Evolutionary conservation across 2,888 invertebrate genomes (phyloP), one percentile per base, ranked within the genome.

Genomic region (Orthosia gracilis): DNA sequence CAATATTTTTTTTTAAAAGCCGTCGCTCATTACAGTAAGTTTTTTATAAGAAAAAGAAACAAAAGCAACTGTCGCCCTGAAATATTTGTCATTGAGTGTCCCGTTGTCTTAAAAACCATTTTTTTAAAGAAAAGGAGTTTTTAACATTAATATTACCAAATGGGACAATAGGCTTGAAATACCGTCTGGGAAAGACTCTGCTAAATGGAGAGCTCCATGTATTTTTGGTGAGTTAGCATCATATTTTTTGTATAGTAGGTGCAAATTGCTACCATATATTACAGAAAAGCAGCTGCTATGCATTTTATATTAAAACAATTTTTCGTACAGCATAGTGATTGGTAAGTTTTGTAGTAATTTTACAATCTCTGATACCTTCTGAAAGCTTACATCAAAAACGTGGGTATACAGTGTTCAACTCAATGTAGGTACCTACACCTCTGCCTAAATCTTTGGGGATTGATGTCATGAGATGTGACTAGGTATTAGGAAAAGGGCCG

Each of bases 41-140:
- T 21, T n/a, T 23, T 69, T 23, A n/a, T 21, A 13, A 50, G 3
- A 12, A 55, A 55, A 40, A 73, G n/a, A 67, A 78, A 47, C 17
- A 11, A 52, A 31, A 47, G 23, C 47, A 31, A 40, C 23, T 12
- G 45, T 79, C 5, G 45, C 23, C 58, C 31, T 58, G 45, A 70
- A 11, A 72, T 17, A 23, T 17, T 40, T 52, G 45, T 52, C 26
- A 78, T 52, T 47, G 21, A 71, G n/a, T 23, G 23, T 26, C 23
- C 26, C 13, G 11, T n/a, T 55, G 40, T 45, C 45, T 78, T 15
- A 40, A 3, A 23, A 13, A 17, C 9, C 31, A 72, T 47, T 52
- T 45, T 58, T 47, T 52, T 23, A 52, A 13, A 47, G 31, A 17
- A 78, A 78, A 26, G n/a, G 17, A 11, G 23, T 59, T 15, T 72